phyloP scores from a whole-genome alignment of 2,888 invertebrate species.

The Oeneis ivallda region DNA sequence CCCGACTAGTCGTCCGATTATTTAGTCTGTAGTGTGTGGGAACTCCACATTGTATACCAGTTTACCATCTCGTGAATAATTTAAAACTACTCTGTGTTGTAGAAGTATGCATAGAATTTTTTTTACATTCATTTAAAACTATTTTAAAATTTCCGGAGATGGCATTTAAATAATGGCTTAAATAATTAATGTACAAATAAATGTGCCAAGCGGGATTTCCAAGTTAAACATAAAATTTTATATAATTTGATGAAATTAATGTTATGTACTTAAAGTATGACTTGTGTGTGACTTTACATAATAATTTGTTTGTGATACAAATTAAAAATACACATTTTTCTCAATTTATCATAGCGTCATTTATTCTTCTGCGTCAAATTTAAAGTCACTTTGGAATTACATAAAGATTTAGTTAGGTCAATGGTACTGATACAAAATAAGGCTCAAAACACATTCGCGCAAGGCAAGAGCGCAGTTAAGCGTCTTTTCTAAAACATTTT shows the following conservation, averaged over 20 bases:
- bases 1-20: not conserved
- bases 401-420: not conserved
- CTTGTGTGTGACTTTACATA: constrained; percentile 27
- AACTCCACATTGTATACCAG: not conserved
- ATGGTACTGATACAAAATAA: constrained; percentile 2
- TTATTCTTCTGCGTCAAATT: not conserved
- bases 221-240: not conserved
- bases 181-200: constrained; percentile 21
- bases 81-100: not conserved
- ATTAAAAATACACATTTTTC: constrained; percentile 5
- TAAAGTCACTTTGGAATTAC: constrained; percentile 2
- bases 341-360: not conserved
- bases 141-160: constrained; percentile 21
- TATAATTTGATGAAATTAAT: not conserved
- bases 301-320: constrained; percentile 10
- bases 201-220: constrained; percentile 21
- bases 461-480: not conserved
- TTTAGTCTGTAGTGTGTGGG: not conserved
- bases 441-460: not conserved
- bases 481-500: constrained; percentile 2
- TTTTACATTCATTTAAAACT: constrained; percentile 4
- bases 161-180: constrained; percentile 25
- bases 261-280: constrained; percentile 30
- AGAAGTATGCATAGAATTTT: not conserved
- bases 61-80: constrained; percentile 4